phyloP scores from a whole-genome alignment of 2,888 invertebrate genomes.

The Lacanobia oleracea region DNA sequence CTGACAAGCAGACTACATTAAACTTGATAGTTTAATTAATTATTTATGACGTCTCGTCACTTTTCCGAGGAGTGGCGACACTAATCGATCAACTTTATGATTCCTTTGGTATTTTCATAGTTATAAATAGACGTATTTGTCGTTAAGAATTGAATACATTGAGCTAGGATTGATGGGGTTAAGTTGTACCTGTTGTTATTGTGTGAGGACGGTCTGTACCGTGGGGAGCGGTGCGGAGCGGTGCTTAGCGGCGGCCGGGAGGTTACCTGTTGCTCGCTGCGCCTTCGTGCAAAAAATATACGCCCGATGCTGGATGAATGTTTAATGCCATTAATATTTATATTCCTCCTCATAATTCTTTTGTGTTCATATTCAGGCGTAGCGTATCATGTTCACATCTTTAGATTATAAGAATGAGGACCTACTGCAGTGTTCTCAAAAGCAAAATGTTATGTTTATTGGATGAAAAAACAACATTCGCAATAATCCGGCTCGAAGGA shows the following conservation, averaged over 20 bases:
- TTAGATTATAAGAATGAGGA: constrained; percentile 28
- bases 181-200: constrained; percentile 66
- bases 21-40: constrained; percentile 55
- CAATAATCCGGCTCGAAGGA: constrained; percentile 2
- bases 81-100: constrained; percentile 47
- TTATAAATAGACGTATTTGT: constrained; percentile 10
- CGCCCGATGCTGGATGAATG: constrained; percentile 62
- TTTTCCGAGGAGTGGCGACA: constrained; percentile 43
- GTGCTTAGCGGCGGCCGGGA: no score
- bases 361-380: constrained; percentile 48
- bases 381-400: constrained; percentile 50
- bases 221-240: constrained; percentile 52
- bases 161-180: constrained; percentile 9
- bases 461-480: constrained; percentile 4
- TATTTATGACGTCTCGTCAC: constrained; percentile 50
- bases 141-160: constrained; percentile 3
- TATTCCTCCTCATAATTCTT: constrained; percentile 50
- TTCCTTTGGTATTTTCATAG: constrained; percentile 14
- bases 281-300: constrained; percentile 70
- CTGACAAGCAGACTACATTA: constrained; percentile 47
- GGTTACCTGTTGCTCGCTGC: constrained; percentile 70
- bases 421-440: constrained; percentile 22
- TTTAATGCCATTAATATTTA: constrained; percentile 60
- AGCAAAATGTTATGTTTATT: constrained; percentile 5
- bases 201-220: constrained; percentile 58